A percentile compares a stretch with the other conserved stretches of the same genome.
Conservation (phyloP, 1,140 invertebrate genomes). For the Mercenaria mercenaria region DNA sequence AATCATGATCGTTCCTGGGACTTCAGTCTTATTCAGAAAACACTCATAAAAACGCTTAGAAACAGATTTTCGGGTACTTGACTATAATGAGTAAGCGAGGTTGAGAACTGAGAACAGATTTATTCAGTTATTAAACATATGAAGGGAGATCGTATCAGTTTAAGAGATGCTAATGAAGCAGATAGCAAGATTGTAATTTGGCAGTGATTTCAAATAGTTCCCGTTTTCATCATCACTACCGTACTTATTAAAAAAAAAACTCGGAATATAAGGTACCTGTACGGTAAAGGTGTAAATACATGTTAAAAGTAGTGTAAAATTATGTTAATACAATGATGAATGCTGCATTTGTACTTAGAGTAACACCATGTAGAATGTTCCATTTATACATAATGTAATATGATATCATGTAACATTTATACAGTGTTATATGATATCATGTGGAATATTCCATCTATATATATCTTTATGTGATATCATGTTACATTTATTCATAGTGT, state of each 20-base stretch:
- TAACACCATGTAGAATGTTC: no score
- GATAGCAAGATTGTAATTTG: slow-evolving; percentile 19
- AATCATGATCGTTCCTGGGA: background rate
- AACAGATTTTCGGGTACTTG: slow-evolving; percentile 5
- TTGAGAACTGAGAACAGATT: slow-evolving; percentile 6
- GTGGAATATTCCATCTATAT: no score
- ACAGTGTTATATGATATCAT: no score
- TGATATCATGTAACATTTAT: no score
- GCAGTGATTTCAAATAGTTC: slow-evolving; percentile 28
- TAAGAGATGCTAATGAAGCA: slow-evolving; percentile 12
- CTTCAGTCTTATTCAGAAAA: background rate
- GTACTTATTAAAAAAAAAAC: background rate
- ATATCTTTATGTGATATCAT: no score
- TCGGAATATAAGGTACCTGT: no score
- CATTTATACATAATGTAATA: no score
- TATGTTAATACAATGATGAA: no score
- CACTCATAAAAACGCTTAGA: slow-evolving; percentile 3
- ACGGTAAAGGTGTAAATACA: no score
- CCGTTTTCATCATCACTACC: background rate
- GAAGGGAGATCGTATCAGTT: slow-evolving; percentile 13
- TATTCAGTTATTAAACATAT: slow-evolving; percentile 19
- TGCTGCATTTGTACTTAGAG: no score
- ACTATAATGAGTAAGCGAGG: background rate
- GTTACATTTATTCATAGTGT: no score
- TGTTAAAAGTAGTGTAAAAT: no score